Evolutionary conservation across 2,113 vertebrate species (phyloP).

Genomic region (Hystrix brachyura): DNA sequence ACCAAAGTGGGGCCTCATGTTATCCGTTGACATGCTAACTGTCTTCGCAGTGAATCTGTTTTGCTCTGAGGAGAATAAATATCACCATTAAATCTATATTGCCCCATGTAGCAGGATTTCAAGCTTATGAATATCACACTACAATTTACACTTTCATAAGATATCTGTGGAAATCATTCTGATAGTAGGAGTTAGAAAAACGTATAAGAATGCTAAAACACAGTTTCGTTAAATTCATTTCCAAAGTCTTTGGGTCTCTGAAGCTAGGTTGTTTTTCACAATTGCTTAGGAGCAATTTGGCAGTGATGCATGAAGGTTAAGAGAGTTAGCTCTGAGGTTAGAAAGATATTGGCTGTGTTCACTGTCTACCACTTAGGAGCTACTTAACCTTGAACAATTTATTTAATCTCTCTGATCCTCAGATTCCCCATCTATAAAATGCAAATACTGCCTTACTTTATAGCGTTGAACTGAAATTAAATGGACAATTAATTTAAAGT

Average conservation of each 20-base stretch:
- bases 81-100: slow-evolving; percentile 13
- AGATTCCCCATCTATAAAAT: slow-evolving; percentile 72
- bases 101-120: background rate
- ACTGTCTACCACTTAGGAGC: slow-evolving; percentile 34
- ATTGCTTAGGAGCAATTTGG: slow-evolving; percentile 3
- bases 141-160: background rate
- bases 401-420: slow-evolving; percentile 67
- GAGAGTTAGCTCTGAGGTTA: background rate
- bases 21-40: background rate
- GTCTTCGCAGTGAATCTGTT: background rate
- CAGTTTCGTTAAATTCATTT: slow-evolving; percentile 2
- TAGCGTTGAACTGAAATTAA: slow-evolving; percentile 74
- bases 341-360: slow-evolving; percentile 42
- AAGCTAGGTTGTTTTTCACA: slow-evolving; percentile 21
- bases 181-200: slow-evolving; percentile 25
- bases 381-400: slow-evolving; percentile 75
- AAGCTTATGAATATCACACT: background rate
- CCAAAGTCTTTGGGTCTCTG: background rate
- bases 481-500: slow-evolving; percentile 77
- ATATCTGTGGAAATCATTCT: background rate
- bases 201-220: background rate
- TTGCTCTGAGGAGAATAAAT: slow-evolving; percentile 42
- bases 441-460: slow-evolving; percentile 69
- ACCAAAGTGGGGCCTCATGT: background rate
- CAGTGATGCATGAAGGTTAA: slow-evolving; percentile 3